Conservation (phyloP, 2,888 invertebrate species). For the Pollenia amentaria region DNA sequence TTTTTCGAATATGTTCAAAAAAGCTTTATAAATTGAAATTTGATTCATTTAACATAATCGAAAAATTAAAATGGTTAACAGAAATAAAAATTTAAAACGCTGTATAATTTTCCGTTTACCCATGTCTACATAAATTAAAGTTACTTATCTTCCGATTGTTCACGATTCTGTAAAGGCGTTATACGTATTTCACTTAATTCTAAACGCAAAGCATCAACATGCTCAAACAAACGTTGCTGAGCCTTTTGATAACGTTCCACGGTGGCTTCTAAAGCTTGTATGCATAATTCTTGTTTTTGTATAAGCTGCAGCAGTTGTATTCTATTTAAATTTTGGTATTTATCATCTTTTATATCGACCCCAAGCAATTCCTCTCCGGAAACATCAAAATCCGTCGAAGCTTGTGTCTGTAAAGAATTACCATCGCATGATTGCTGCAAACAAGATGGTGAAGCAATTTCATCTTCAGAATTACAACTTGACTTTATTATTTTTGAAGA, state of each 20-base stretch:
- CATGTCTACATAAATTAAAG: not conserved
- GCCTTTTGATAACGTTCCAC: conserved; percentile 71
- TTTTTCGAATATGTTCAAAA: too few relatives aligned
- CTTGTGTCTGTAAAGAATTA: conserved; percentile 43
- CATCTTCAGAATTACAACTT: conserved; percentile 8
- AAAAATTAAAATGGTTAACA: too few relatives aligned
- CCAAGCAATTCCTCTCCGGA: conserved; percentile 65
- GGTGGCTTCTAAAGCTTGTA: conserved; percentile 73
- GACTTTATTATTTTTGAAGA: not conserved
- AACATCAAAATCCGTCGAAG: conserved; percentile 73
- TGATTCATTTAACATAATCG: too few relatives aligned
- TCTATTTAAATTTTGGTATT: conserved; percentile 69
- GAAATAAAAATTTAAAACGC: too few relatives aligned
- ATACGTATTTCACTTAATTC: conserved; percentile 68
- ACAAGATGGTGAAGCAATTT: conserved; percentile 16
- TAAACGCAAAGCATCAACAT: conserved; percentile 74
- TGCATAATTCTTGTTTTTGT: conserved; percentile 72
- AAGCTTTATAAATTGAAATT: too few relatives aligned
- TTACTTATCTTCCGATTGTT: not conserved
- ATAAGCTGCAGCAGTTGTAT: conserved; percentile 74
- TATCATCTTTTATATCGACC: conserved; percentile 18
- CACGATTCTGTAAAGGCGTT: conserved; percentile 14
- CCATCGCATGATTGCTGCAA: conserved; percentile 37
- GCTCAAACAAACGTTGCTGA: conserved; percentile 70
- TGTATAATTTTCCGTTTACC: too few relatives aligned